Evolutionary conservation across 2,888 invertebrate species (phyloP).

Genomic region (Volucella bombylans): DNA sequence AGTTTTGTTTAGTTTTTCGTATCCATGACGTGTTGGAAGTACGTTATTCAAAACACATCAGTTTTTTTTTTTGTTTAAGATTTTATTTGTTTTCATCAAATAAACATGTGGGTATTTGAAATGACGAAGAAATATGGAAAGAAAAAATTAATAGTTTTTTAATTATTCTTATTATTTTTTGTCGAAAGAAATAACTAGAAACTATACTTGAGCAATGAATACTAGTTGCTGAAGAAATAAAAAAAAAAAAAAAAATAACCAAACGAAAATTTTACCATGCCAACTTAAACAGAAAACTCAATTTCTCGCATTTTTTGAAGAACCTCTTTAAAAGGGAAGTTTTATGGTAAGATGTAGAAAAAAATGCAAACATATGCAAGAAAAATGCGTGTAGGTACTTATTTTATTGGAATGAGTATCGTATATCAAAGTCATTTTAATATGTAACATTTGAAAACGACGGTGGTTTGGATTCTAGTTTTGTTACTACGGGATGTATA

Average conservation of each 20-base stretch:
- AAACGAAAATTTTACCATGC: conserved; percentile 46
- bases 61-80: conserved; percentile 3
- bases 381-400: too few relatives aligned
- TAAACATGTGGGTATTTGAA: conserved; percentile 54
- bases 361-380: too few relatives aligned
- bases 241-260: conserved; percentile 33
- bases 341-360: too few relatives aligned
- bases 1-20: conserved; percentile 25
- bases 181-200: conserved; percentile 33
- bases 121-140: conserved; percentile 70
- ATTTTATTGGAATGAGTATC: too few relatives aligned
- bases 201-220: conserved; percentile 38
- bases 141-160: conserved; percentile 69
- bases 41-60: conserved; percentile 42
- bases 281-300: conserved; percentile 22
- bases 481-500: too few relatives aligned
- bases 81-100: conserved; percentile 40
- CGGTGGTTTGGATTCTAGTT: too few relatives aligned
- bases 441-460: too few relatives aligned
- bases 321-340: too few relatives aligned
- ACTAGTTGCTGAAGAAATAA: conserved; percentile 58
- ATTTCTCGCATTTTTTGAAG: background rate
- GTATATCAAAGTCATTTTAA: too few relatives aligned
- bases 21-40: conserved; percentile 53
- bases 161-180: conserved; percentile 46